phyloP scores from a whole-genome alignment of 2,113 vertebrate genomes.

The Scomber scombrus region DNA sequence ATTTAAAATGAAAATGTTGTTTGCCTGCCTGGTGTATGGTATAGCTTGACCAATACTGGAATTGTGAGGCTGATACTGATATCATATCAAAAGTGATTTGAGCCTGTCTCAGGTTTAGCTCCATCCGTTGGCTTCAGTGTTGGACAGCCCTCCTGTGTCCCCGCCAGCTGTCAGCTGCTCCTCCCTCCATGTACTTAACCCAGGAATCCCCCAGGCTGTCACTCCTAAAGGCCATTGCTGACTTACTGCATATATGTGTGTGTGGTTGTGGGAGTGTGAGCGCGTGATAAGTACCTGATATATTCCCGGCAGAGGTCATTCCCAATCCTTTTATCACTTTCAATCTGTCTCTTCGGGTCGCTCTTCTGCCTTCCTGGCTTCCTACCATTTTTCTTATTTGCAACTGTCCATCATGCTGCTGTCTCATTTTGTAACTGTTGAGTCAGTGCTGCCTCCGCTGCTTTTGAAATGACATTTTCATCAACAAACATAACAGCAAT shows the following conservation, averaged over 20 bases:
- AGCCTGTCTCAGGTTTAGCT: conserved; percentile 21
- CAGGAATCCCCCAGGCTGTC: conserved; percentile 50
- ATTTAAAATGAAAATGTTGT: no score
- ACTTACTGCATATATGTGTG: not conserved
- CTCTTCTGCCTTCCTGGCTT: not conserved
- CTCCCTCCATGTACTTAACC: conserved; percentile 37
- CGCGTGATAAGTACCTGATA: conserved; percentile 28
- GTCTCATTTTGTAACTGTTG: conserved; percentile 41
- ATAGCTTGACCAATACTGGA: no score
- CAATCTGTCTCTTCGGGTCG: conserved; percentile 6
- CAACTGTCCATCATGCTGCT: conserved; percentile 36
- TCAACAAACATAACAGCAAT: conserved; percentile 37
- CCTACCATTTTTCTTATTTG: not conserved
- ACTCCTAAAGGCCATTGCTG: conserved; percentile 40
- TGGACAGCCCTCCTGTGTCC: conserved; percentile 35
- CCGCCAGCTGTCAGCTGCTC: conserved; percentile 63
- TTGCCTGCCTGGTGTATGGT: no score
- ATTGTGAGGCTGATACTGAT: no score
- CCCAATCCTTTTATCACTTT: conserved; percentile 57
- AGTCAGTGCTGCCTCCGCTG: conserved; percentile 38
- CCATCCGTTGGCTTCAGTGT: conserved; percentile 11
- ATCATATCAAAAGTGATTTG: not conserved
- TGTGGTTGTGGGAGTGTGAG: conserved; percentile 4
- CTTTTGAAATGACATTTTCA: conserved; percentile 47
- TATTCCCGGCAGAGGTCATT: conserved; percentile 48